phyloP scores from a whole-genome alignment of 2,888 invertebrate species.

The Allygus modestus region DNA sequence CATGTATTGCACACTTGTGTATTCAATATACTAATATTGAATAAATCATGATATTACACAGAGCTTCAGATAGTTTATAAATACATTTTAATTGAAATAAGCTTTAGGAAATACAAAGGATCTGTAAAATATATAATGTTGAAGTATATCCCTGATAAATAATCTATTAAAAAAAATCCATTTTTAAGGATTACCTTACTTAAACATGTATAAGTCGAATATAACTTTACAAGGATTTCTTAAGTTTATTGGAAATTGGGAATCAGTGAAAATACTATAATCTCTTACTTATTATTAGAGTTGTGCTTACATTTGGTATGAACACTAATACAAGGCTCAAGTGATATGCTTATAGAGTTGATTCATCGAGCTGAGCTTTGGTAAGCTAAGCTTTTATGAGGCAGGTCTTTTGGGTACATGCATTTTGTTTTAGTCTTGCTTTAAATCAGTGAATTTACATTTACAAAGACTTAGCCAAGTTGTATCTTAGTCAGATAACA shows the following conservation, averaged over 20 bases:
- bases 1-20: no score
- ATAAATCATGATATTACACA: no score
- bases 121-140: no score
- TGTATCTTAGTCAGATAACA: no score
- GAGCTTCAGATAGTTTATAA: no score
- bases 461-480: no score
- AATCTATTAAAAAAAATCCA: not conserved
- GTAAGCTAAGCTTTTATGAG: conserved; percentile 20
- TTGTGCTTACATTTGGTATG: conserved; percentile 42
- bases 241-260: not conserved
- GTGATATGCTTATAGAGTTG: conserved; percentile 56
- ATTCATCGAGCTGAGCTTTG: not conserved
- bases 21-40: no score
- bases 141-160: no score
- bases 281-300: conserved; percentile 29
- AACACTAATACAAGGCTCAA: conserved; percentile 56
- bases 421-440: not conserved
- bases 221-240: not conserved
- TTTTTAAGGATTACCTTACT: not conserved
- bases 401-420: not conserved
- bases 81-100: no score
- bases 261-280: not conserved
- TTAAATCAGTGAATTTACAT: no score
- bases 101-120: no score
- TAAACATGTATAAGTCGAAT: not conserved